A percentile compares a stretch with the other conserved stretches of the same genome.
Evolutionary conservation across 1,140 invertebrate species (phyloP).

Genomic region (Laupala kohalensis): DNA sequence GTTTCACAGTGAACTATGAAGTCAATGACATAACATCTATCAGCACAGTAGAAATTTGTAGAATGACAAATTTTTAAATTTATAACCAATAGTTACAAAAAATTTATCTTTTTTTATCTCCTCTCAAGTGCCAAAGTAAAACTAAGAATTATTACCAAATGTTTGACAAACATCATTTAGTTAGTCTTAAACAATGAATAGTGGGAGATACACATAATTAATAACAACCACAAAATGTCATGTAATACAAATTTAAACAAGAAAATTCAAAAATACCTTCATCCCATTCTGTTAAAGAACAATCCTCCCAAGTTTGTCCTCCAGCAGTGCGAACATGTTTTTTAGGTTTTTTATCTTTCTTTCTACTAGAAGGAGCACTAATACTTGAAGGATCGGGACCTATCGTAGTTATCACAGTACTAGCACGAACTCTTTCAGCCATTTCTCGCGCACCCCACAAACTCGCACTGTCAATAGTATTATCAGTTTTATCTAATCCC

Average conservation of each 20-base stretch:
- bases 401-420: conserved; percentile 14
- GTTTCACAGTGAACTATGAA: no score
- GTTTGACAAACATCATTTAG: no score
- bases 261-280: conserved; percentile 35
- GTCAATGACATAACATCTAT: no score
- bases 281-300: conserved; percentile 81
- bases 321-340: conserved; percentile 79
- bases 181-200: no score
- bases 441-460: conserved; percentile 16
- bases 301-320: conserved; percentile 88
- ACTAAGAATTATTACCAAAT: no score
- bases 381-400: background rate
- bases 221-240: no score
- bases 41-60: no score
- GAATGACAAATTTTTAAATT: no score
- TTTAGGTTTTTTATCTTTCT: conserved; percentile 55
- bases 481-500: background rate
- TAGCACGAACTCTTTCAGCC: conserved; percentile 19
- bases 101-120: no score
- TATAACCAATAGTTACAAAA: no score
- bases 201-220: no score
- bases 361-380: conserved; percentile 23
- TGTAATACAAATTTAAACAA: background rate
- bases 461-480: background rate
- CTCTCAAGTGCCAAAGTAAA: no score